A percentile compares a stretch with the other conserved stretches of the same genome.
Conservation (phyloP, 1,140 invertebrate species). For the Arctopsyche grandis region DNA sequence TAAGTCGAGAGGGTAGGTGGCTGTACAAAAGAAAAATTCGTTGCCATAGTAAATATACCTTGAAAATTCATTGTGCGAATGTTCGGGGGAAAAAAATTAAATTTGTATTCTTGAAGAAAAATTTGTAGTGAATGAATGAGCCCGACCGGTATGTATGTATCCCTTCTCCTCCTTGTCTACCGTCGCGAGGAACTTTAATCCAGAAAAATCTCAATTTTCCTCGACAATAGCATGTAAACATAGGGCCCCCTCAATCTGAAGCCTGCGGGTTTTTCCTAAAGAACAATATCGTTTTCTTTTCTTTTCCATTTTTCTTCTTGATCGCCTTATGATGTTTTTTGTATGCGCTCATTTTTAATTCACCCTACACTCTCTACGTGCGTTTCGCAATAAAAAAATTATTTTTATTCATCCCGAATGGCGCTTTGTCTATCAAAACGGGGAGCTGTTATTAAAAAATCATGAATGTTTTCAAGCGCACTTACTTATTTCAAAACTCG, state of each 20-base stretch:
- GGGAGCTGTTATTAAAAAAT: slow-evolving; percentile 49
- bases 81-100: slow-evolving; percentile 50
- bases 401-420: slow-evolving; percentile 4
- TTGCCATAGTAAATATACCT: slow-evolving; percentile 52
- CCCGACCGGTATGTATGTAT: slow-evolving; percentile 2
- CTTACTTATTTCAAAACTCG: neutral
- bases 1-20: neutral
- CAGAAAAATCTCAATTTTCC: slow-evolving; percentile 54
- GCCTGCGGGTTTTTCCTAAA: neutral
- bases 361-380: slow-evolving; percentile 32
- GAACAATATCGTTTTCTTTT: slow-evolving; percentile 51
- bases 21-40: slow-evolving; percentile 49
- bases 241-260: slow-evolving; percentile 32
- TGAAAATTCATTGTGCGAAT: slow-evolving; percentile 48
- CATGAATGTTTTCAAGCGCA: slow-evolving; percentile 38
- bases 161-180: slow-evolving; percentile 28
- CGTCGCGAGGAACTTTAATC: slow-evolving; percentile 46
- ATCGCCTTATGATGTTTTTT: slow-evolving; percentile 52
- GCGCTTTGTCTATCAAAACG: slow-evolving; percentile 45
- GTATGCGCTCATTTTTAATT: slow-evolving; percentile 45
- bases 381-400: slow-evolving; percentile 36
- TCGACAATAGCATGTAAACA: slow-evolving; percentile 54
- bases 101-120: slow-evolving; percentile 53
- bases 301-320: slow-evolving; percentile 27
- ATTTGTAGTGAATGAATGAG: slow-evolving; percentile 51